Conservation (phyloP, 2,888 invertebrate genomes). For the Dryobota labecula region DNA sequence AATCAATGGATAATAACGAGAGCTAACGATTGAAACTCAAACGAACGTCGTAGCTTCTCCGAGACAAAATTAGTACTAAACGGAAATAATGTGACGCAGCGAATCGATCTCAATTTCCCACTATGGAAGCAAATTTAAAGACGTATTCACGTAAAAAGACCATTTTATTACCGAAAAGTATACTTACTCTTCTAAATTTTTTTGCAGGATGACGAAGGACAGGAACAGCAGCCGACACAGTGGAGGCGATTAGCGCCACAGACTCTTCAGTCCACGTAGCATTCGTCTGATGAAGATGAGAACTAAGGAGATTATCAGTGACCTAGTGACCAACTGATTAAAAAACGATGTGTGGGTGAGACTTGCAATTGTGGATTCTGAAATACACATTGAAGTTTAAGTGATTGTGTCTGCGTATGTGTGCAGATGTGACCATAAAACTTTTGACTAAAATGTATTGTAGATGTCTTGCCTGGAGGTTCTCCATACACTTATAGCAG, state of each 20-base stretch:
- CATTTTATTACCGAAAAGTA: no score
- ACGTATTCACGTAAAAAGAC: no score
- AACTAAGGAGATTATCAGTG: conserved; percentile 27
- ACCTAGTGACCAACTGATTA: conserved; percentile 31
- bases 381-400: conserved; percentile 23
- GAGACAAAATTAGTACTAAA: no score
- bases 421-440: not conserved
- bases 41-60: no score
- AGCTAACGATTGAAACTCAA: no score
- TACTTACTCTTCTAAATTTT: conserved; percentile 16
- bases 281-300: conserved; percentile 40
- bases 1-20: no score
- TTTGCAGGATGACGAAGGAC: conserved; percentile 81
- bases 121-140: no score
- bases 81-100: no score
- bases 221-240: conserved; percentile 78
- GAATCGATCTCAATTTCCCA: no score
- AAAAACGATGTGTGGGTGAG: not conserved
- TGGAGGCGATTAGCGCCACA: conserved; percentile 87
- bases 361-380: not conserved
- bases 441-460: conserved; percentile 3
- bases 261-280: conserved; percentile 83
- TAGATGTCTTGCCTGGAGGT: not conserved
- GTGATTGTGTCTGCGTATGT: conserved; percentile 31
- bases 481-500: not conserved